Conservation (phyloP, 2,888 invertebrate genomes). For the Ophioninae sp. region DNA sequence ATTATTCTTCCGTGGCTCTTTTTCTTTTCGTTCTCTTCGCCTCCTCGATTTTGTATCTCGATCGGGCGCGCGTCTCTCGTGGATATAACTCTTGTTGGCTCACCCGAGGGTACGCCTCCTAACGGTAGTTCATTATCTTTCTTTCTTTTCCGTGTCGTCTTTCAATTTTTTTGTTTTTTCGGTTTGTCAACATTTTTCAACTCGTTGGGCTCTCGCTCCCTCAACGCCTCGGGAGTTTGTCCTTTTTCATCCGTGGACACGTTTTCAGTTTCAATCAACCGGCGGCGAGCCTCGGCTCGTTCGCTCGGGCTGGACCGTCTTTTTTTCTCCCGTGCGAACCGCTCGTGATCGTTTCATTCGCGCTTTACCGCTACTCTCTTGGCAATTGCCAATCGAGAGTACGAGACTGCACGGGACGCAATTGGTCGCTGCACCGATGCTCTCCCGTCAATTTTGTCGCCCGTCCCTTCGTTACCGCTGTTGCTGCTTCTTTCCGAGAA, state of each 20-base stretch:
- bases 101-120: conserved; percentile 42
- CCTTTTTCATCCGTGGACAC: neutral
- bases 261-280: neutral
- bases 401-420: no score
- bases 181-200: neutral
- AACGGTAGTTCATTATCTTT: conserved; percentile 63
- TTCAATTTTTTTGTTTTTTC: neutral
- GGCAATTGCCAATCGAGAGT: no score
- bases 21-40: conserved; percentile 17
- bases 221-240: neutral
- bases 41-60: conserved; percentile 59
- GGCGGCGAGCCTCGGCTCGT: neutral
- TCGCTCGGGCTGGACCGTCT: no score
- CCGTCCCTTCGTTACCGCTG: no score
- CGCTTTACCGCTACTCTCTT: no score
- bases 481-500: no score
- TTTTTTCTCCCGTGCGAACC: no score
- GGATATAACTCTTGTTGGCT: conserved; percentile 70
- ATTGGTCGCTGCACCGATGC: no score
- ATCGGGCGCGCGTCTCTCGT: conserved; percentile 68
- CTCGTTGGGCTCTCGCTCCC: neutral
- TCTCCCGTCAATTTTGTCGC: no score
- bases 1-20: conserved; percentile 5
- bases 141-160: conserved; percentile 23
- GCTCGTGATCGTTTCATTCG: no score